A percentile compares a stretch with the other conserved stretches of the same genome.
Conservation (phyloP, 2,888 invertebrate species). For the Drosophila aldrichi region DNA sequence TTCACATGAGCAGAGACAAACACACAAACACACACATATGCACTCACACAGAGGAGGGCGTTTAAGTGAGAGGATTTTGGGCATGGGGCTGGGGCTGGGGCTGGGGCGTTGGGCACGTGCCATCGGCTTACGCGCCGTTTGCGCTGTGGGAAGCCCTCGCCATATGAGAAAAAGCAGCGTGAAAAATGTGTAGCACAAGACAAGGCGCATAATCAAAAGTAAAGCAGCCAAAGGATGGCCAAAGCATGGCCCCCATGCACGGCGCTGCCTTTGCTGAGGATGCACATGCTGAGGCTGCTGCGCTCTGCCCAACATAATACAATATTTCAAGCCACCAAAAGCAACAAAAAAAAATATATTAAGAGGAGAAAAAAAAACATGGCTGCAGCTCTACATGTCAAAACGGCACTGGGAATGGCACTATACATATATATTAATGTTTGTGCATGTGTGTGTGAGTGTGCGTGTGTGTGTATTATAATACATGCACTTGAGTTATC, state of each 20-base stretch:
- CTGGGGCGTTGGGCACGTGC: conserved; percentile 57
- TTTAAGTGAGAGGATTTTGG: conserved; percentile 20
- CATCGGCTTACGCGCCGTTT: conserved; percentile 57
- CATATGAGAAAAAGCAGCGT: conserved; percentile 52
- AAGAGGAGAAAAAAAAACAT: background rate
- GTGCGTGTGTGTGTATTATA: conserved; percentile 9
- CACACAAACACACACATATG: conserved; percentile 21
- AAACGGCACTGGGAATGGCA: conserved; percentile 11
- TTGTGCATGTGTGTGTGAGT: background rate
- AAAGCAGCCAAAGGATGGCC: conserved; percentile 38
- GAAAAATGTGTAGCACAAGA: conserved; percentile 70
- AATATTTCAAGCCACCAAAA: conserved; percentile 14
- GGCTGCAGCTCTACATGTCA: conserved; percentile 25
- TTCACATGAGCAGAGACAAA: conserved; percentile 67
- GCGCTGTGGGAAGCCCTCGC: conserved; percentile 39
- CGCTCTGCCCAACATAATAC: conserved; percentile 22
- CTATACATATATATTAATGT: background rate
- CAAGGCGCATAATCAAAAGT: conserved; percentile 74
- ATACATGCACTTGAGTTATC: conserved; percentile 58
- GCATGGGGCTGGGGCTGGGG: background rate
- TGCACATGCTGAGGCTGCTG: conserved; percentile 18
- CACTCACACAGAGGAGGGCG: conserved; percentile 9
- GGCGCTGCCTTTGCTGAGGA: background rate
- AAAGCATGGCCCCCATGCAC: conserved; percentile 4
- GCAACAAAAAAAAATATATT: conserved; percentile 1